Evolutionary conservation across 2,888 invertebrate species (phyloP), one percentile per base, ranked within the genome.

Genomic region (Trichogramma evanescens): DNA sequence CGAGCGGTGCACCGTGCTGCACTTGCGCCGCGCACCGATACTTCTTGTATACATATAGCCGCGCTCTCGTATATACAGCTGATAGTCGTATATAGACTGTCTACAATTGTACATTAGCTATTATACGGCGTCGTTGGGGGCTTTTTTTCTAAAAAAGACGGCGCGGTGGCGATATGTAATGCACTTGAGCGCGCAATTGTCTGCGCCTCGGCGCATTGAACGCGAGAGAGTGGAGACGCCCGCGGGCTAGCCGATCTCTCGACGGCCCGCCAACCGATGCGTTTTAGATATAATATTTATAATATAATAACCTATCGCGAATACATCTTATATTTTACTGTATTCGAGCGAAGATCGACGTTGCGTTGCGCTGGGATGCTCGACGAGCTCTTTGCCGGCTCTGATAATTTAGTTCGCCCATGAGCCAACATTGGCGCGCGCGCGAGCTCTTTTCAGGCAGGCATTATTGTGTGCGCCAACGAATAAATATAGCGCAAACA

Each of bases 301-400:
- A 13, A 13, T 13, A 13, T 13, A 13, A 13, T 13, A 13, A 13
- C 13, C 13, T 13, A 13, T 13, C 13, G 13, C 13, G 13, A 13
- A 13, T 13, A 50, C 54, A 63, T 63, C 64, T 59, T 59, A 65
- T 65, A 59, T 61, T 59, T 66, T 64, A 63, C 58, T 63, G 62
- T 63, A 62, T 55, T 46, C 13, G 13, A 13, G 13, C 41, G 58
- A 50, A 55, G 63, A 66, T 66, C 65, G 60, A 13, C 13, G 13
- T 13, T 13, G 13, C 13, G 13, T 13, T 13, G 13, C 13, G 13
- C 13, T 13, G 13, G 13, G 13, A 13, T 50, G 50, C 63, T 60
- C 66, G 66, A 61, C 58, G 65, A 63, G 62, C 26, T 55, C n/a
- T 56, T 58, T 53, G 54, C 59, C 52, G 44, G 56, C 58, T 53